Evolutionary conservation across 2,797 vertebrate genomes (phyloP), one percentile per base, ranked within the genome.

Genomic region (Hemitrygon akajei): DNA sequence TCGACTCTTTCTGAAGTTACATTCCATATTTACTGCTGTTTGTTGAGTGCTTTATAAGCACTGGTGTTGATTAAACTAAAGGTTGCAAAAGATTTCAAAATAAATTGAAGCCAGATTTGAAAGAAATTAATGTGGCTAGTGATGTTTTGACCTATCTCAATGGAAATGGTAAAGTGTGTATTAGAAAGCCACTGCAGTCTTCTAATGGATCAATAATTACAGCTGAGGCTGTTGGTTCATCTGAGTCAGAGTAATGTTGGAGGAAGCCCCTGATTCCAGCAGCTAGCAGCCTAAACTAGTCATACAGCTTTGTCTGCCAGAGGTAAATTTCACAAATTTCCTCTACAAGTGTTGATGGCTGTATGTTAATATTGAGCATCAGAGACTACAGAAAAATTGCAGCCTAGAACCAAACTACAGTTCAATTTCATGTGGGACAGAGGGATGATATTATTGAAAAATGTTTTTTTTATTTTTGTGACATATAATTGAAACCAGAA

Each of bases 21-120:
- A 91, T 82, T 91, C 91, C 40, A 22, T 82, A 93, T 92, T 94
- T 81, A 93, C 91, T 93, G 73, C 73, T 93, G 76, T 93, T 93
- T 93, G 91, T 93, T 75, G 91, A 58, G 75, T 84, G 93, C 69
- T 79, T 63, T 66, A 56, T 96, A 95, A 96, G 96, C 96, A 97
- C 97, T 97, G 96, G 97, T 97, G 97, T 97, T 97, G 97, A 97
- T 97, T 97, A 97, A 95, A 95, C 95, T 95, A 94, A 87, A 94
- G 95, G 95, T 95, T 96, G 95, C 95, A 95, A 95, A 94, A 96
- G 95, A 96, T 95, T 96, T 96, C 95, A 96, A 76, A 96, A 95
- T 95, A 97, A 97, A 97, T 97, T 97, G 97, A 97, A 97, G 97
- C 97, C 97, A 97, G 96, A 96, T 97, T 97, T 97, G 95, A 94